Evolutionary conservation across 2,888 invertebrate species (phyloP).

Genomic region (Drosophila suboccidentalis): DNA sequence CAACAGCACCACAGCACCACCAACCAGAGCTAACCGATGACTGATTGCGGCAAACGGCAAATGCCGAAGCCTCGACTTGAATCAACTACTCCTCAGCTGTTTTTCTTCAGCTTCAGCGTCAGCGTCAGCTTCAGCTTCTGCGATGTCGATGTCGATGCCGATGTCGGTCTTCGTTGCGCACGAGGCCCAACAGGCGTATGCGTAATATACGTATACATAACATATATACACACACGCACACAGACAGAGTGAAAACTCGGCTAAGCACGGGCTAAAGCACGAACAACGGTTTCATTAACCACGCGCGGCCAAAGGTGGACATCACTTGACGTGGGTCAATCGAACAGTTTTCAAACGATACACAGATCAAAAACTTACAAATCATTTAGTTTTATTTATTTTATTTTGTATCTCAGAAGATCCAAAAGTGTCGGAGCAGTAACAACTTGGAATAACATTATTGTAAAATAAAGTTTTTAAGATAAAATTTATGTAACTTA

Average conservation of each 20-base stretch:
- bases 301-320: slow-evolving; percentile 46
- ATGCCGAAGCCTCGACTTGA: background rate
- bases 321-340: slow-evolving; percentile 38
- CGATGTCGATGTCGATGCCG: background rate
- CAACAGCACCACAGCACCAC: slow-evolving; percentile 12
- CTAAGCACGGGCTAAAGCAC: slow-evolving; percentile 24
- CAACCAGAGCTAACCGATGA: slow-evolving; percentile 30
- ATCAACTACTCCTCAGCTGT: slow-evolving; percentile 16
- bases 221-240: slow-evolving; percentile 2
- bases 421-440: too few relatives aligned
- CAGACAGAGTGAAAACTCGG: background rate
- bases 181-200: slow-evolving; percentile 57
- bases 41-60: slow-evolving; percentile 27
- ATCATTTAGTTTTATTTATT: background rate
- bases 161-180: slow-evolving; percentile 41
- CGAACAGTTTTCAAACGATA: background rate
- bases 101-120: background rate
- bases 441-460: too few relatives aligned
- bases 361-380: too few relatives aligned
- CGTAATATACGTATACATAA: slow-evolving; percentile 34
- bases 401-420: too few relatives aligned
- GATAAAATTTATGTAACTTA: too few relatives aligned
- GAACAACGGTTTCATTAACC: slow-evolving; percentile 35
- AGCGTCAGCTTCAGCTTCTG: too few relatives aligned
- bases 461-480: too few relatives aligned